Evolutionary conservation across 2,888 invertebrate genomes (phyloP).

Genomic region (Lochmaea capreae): DNA sequence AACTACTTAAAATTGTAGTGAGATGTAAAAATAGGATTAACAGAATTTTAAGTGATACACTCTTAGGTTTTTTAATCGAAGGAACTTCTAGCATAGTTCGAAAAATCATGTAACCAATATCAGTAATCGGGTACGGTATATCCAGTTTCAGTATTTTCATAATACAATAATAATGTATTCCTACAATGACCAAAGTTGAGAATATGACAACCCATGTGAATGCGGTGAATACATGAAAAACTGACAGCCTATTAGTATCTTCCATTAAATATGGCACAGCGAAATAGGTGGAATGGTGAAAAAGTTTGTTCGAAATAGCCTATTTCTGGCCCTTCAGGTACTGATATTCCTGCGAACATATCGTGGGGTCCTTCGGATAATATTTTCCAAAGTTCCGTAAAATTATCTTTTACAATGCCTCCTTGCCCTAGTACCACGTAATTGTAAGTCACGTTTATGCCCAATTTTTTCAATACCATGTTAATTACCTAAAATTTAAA

Average conservation of each 20-base stretch:
- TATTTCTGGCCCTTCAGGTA: not conserved
- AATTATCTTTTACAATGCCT: no score
- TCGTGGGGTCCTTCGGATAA: not conserved
- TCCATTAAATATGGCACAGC: not conserved
- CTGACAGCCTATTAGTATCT: not conserved
- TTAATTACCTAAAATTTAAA: not conserved
- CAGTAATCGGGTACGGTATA: not conserved
- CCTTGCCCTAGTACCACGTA: no score
- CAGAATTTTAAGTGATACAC: not conserved
- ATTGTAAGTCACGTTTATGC: not conserved
- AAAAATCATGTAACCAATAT: not conserved
- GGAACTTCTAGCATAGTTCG: not conserved
- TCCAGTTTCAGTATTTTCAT: not conserved
- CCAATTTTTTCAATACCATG: not conserved
- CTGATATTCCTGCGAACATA: not conserved
- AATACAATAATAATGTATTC: not conserved
- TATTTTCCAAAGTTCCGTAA: not conserved
- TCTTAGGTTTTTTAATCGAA: not conserved
- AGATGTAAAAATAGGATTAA: not conserved
- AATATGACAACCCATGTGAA: slow-evolving; percentile 5
- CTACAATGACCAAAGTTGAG: not conserved
- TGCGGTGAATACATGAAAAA: not conserved
- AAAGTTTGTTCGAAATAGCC: slow-evolving; percentile 14
- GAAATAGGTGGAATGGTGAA: slow-evolving; percentile 4
- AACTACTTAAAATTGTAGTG: not conserved